These are phyloP conservation scores for Augochlora pura DNA, from an alignment of 1,140 invertebrate species.

Conservation along the genomic window DNA sequence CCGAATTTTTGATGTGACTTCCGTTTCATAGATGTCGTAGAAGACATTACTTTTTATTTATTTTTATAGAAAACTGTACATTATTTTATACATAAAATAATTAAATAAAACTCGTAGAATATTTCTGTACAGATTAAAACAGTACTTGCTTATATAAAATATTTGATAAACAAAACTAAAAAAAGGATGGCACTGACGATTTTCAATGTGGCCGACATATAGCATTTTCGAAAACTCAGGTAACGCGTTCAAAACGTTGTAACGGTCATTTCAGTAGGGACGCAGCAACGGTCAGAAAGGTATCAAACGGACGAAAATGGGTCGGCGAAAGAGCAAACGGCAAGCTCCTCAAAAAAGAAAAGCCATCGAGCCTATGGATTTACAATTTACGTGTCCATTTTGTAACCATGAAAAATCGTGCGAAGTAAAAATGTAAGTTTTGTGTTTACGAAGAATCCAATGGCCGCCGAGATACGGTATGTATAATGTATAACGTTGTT, in stretches of 20 bases:
- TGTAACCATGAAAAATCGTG: constrained; percentile 99
- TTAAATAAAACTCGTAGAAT: too few relatives aligned
- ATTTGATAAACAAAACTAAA: too few relatives aligned
- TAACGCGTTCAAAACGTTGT: background rate
- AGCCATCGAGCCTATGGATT: constrained; percentile 93
- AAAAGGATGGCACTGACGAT: too few relatives aligned
- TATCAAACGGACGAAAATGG: constrained; percentile 83
- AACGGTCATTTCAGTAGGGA: background rate
- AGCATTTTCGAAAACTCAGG: background rate
- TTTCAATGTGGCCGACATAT: too few relatives aligned
- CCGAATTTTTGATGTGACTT: too few relatives aligned
- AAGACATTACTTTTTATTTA: too few relatives aligned
- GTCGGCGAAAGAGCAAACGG: constrained; percentile 95
- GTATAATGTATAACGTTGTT: constrained; percentile 71
- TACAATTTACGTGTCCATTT: constrained; percentile 98
- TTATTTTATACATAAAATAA: too few relatives aligned
- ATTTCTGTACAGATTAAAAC: too few relatives aligned
- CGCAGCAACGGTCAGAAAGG: background rate
- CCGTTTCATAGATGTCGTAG: too few relatives aligned
- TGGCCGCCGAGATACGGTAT: background rate
- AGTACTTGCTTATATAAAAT: too few relatives aligned
- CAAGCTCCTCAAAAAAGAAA: constrained; percentile 96
- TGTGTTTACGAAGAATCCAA: background rate
- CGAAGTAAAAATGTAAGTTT: constrained; percentile 97
- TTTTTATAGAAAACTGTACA: too few relatives aligned